Base-by-base conservation (phyloP, 2,113 vertebrate genomes). In the Chaetodon auriga region DNA sequence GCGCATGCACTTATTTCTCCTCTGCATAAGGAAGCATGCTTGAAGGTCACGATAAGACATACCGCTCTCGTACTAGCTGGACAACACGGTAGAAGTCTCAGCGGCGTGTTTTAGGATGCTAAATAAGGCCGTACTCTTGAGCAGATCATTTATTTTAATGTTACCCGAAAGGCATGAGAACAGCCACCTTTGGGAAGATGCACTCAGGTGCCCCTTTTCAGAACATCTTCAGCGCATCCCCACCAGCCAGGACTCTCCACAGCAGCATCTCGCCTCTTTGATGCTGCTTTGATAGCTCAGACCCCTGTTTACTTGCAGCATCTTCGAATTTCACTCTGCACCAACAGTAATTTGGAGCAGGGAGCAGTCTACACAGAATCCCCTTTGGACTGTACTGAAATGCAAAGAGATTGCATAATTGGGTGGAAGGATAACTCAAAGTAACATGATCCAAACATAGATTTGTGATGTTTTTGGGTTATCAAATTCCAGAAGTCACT, bases 391-490 rank as follows among this genome's bases (percentile, higher is more conserved):
- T 75, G 85, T 49, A 68, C 49, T 79, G 66, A 86, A 88, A 91
- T 86, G 79, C 87, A 87, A 84, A 85, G 84, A 86, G 84, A 85
- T 90, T 92, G 64, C 55, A 57, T 83, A 89, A 90, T 88, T 85
- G 75, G 75, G 63, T 71, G 48, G 70, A 74, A 68, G 80, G 46
- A 21, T 53, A 87, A 51, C 38, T 89, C 72, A 82, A 88, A 89
- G 81, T 25, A 72, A 72, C 57, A 72, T n/a, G 46, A 86, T 83
- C 76, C 68, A 82, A 88, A 69, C 79, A 63, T 61, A 78, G 51
- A 81, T 87, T 53, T 60, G 30, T 80, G 77, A 73, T 76, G 62
- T 62, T 80, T 81, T 75, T 30, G 38, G 70, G 45, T 78, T 78
- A 48, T 55, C 53, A 72, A n/a, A 49, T 58, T 58, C 61, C 35